These are phyloP conservation scores for Mionectes olivaceus DNA, from an alignment of 2,797 vertebrate genomes.

Conservation along the genomic window DNA sequence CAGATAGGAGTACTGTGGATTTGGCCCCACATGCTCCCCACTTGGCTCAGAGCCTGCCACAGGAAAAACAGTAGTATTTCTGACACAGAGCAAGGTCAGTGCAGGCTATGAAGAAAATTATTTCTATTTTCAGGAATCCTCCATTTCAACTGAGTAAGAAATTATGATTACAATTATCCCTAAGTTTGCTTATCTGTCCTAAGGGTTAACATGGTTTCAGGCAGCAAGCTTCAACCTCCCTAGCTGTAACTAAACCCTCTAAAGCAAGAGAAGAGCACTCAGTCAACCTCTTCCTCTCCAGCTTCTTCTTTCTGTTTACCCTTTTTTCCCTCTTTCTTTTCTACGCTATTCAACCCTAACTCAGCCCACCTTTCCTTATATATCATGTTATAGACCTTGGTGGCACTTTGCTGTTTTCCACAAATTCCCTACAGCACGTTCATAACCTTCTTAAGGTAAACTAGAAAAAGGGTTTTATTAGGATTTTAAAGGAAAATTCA, in stretches of 20 bases:
- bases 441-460: not conserved
- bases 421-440: not conserved
- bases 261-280: not conserved
- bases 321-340: not conserved
- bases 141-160: not conserved
- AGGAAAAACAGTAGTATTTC: not conserved
- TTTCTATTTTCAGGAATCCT: not conserved
- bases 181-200: not conserved
- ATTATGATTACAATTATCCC: not conserved
- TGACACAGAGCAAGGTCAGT: not conserved
- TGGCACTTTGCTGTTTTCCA: not conserved
- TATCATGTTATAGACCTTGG: not conserved
- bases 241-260: not conserved
- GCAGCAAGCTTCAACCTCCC: not conserved
- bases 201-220: not conserved
- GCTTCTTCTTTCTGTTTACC: not conserved
- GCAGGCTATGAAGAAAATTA: not conserved
- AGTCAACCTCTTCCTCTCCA: not conserved
- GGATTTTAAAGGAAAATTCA: not conserved
- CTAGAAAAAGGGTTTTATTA: not conserved
- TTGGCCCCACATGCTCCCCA: not conserved
- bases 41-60: not conserved
- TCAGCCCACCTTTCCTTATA: not conserved
- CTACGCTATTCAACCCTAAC: not conserved
- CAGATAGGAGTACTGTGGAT: not conserved